phyloP scores from a whole-genome alignment of 1,140 invertebrate species.

The Adelges cooleyi region DNA sequence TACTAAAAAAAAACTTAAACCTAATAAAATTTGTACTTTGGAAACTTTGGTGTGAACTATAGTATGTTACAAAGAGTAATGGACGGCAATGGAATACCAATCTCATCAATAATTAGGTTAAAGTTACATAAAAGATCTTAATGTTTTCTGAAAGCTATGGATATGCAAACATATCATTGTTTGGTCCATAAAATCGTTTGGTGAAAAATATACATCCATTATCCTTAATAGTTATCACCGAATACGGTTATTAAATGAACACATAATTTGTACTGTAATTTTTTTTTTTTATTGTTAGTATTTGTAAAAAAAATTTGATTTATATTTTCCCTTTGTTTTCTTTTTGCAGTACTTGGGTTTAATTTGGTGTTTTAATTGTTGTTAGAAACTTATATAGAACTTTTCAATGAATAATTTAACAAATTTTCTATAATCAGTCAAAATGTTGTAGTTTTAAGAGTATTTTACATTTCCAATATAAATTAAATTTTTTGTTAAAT shows the following conservation, averaged over 20 bases:
- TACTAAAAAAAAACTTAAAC: constrained; percentile 1
- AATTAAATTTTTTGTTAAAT: no score
- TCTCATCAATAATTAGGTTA: not conserved
- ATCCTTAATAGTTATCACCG: not conserved
- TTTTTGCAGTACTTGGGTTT: no score
- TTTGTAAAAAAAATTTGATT: no score
- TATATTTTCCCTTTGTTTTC: no score
- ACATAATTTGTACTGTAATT: constrained; percentile 22
- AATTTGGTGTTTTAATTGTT: no score
- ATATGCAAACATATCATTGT: not conserved
- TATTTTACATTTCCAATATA: no score
- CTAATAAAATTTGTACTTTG: constrained; percentile 6
- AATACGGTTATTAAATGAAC: not conserved
- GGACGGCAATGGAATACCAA: constrained; percentile 11
- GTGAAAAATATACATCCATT: not conserved
- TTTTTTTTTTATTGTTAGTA: not conserved
- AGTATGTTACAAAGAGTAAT: not conserved
- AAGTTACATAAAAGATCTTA: not conserved
- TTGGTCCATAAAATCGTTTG: constrained; percentile 17
- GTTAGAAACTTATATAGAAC: no score
- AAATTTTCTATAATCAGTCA: no score
- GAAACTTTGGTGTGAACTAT: constrained; percentile 3
- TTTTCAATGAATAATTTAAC: no score
- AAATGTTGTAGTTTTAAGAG: no score
- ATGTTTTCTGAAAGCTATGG: not conserved